These are phyloP conservation scores for Cryptocephalus primarius DNA, from an alignment of 2,888 invertebrate species.

Conservation along the genomic window DNA sequence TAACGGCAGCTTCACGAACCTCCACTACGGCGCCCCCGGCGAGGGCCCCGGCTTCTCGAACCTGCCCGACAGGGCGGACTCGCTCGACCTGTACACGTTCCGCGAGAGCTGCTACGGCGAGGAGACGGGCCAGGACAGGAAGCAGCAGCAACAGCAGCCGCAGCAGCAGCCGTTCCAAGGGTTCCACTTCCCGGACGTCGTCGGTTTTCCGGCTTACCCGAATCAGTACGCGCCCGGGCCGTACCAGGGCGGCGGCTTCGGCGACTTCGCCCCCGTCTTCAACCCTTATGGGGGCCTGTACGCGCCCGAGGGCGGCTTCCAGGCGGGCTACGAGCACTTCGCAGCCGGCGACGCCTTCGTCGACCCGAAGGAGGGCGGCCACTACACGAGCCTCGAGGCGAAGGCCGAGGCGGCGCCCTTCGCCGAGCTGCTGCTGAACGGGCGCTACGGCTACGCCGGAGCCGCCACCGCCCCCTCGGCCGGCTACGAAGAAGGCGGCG, in stretches of 20 bases:
- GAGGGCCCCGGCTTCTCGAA: slow-evolving; percentile 35
- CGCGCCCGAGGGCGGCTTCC: slow-evolving; percentile 31
- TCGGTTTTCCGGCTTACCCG: slow-evolving; percentile 25
- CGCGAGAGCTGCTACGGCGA: slow-evolving; percentile 50
- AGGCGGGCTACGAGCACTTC: slow-evolving; percentile 44
- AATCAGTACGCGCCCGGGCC: slow-evolving; percentile 22
- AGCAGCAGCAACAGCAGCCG: slow-evolving; percentile 26
- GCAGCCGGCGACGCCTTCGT: slow-evolving; percentile 36
- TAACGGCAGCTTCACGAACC: slow-evolving; percentile 54
- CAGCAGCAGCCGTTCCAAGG: slow-evolving; percentile 17
- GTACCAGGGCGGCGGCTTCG: slow-evolving; percentile 24
- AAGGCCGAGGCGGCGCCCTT: slow-evolving; percentile 50
- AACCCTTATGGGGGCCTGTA: slow-evolving; percentile 38
- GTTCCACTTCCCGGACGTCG: slow-evolving; percentile 34
- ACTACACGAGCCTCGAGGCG: slow-evolving; percentile 59
- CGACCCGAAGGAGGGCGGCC: slow-evolving; percentile 42
- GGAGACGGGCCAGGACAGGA: slow-evolving; percentile 27
- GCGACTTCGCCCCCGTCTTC: slow-evolving; percentile 37
- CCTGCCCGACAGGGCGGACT: slow-evolving; percentile 43
- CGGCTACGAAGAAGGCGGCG: slow-evolving; percentile 34
- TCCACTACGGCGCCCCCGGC: slow-evolving; percentile 51
- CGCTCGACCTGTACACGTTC: slow-evolving; percentile 49
- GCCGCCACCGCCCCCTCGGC: slow-evolving; percentile 5
- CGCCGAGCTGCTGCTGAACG: slow-evolving; percentile 50
- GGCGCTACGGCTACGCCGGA: slow-evolving; percentile 33